Base-by-base conservation (phyloP, 2,888 invertebrate species). In the Tineola bisselliella region DNA sequence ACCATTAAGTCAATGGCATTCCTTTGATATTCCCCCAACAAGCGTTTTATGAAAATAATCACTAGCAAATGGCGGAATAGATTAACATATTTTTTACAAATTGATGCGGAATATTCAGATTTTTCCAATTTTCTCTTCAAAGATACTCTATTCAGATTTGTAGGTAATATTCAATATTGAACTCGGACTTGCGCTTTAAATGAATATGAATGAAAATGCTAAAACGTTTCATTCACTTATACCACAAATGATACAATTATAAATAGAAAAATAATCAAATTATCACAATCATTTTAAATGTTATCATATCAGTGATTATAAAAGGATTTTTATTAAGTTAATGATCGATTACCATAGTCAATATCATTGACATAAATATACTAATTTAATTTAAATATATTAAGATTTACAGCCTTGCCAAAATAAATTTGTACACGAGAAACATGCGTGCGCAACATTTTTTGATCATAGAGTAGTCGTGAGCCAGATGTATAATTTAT, bases 21-120 rank as follows among this genome's bases (percentile, higher is more conserved):
- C 76, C 73, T 79, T 78, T 76, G 76, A 77, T 81, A 81, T 79
- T 74, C 75, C 71, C 69, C 67, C 69, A 72, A 74, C 77, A 80
- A 81, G 81, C 79, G 81, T 79, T 79, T 82, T 81, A 79, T 78
- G 77, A 79, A 81, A 81, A 81, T 78, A 74, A 77, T 77, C 77
- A 66, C 70, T 67, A 67, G 68, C 79, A 77, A 80, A 77, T 79
- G 72, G 83, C 82, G 54, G 54, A 54, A 54, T 54, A 54, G 25
- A 54, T 54, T 82, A 79, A 73, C 81, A 82, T 80, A 77, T 76
- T 81, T 81, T 79, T 78, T 75, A 59, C 44, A 75, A 77, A 80
- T 76, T 76, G 74, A 69, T 72, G 72, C 70, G 69, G 82, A 81
- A 82, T 84, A 84, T 84, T 82, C 81, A 81, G 79, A 81, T 79